Conservation (phyloP, 2,888 invertebrate genomes). For the Nomada flava region DNA sequence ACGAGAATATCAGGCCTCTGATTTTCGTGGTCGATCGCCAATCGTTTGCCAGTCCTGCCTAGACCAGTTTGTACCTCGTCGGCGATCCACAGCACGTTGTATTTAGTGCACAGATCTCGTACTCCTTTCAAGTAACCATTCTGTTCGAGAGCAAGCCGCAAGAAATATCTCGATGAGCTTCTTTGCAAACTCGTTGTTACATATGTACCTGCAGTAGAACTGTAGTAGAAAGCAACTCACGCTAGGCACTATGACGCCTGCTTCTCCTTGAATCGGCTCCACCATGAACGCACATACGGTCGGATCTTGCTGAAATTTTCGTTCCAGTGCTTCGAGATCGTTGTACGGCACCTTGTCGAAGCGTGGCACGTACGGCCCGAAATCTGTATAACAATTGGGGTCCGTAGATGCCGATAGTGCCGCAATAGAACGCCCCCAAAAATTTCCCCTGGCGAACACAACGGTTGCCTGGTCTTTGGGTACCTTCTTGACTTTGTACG, state of each 20-base stretch:
- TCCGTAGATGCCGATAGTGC: constrained; percentile 93
- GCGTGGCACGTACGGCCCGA: constrained; percentile 93
- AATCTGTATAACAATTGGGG: constrained; percentile 88
- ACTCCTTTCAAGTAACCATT: constrained; percentile 90
- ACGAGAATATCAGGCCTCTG: constrained; percentile 91
- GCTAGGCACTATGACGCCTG: constrained; percentile 91
- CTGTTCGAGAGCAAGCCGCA: constrained; percentile 67
- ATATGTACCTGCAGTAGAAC: neutral
- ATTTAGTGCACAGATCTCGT: constrained; percentile 89
- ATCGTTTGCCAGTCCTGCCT: constrained; percentile 91
- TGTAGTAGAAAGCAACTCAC: constrained; percentile 63
- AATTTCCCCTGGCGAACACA: constrained; percentile 91
- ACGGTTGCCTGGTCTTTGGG: constrained; percentile 89
- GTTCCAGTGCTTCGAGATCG: constrained; percentile 89
- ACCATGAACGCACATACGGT: constrained; percentile 92
- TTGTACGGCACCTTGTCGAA: constrained; percentile 91
- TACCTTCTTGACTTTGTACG: constrained; percentile 90
- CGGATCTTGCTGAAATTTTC: constrained; percentile 85
- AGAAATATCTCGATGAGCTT: neutral
- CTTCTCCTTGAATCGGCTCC: constrained; percentile 95
- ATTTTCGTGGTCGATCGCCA: constrained; percentile 90
- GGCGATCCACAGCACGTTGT: constrained; percentile 93
- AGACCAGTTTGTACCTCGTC: constrained; percentile 95
- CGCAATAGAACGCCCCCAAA: constrained; percentile 93
- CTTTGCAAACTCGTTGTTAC: neutral